Conservation (phyloP, 2,113 vertebrate species). For the Falcunculus frontatus region DNA sequence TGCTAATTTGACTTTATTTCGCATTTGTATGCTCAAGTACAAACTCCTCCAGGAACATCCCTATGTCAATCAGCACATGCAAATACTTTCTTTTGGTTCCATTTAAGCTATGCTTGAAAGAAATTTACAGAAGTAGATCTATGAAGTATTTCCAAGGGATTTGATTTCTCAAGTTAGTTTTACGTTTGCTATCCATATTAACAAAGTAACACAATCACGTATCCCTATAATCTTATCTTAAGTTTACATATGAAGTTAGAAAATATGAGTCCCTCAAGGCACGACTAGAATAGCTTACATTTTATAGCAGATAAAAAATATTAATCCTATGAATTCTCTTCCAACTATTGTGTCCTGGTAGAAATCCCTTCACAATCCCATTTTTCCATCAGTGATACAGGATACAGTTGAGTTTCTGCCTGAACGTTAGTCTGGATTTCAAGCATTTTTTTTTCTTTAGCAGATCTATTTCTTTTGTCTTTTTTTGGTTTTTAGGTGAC, state of each 20-base stretch:
- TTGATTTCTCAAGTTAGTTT: background rate
- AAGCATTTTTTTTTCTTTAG: background rate
- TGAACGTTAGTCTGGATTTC: background rate
- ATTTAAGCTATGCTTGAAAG: conserved; percentile 5
- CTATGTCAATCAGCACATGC: conserved; percentile 6
- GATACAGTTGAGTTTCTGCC: background rate
- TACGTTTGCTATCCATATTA: background rate
- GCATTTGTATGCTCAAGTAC: conserved; percentile 30
- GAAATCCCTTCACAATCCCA: background rate
- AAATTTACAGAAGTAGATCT: background rate
- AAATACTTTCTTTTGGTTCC: background rate
- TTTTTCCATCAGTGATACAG: background rate
- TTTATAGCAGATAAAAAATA: background rate
- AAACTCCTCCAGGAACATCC: conserved; percentile 12
- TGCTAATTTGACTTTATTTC: conserved; percentile 53
- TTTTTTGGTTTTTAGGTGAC: background rate
- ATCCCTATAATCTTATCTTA: background rate
- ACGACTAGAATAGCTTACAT: background rate
- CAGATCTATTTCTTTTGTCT: background rate
- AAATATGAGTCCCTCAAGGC: background rate
- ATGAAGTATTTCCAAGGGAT: background rate
- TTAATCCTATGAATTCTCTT: background rate
- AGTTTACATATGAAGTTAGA: conserved; percentile 5
- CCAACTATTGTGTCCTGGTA: background rate
- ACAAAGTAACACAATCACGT: background rate